Evolutionary conservation across 1,140 invertebrate genomes (phyloP).

Genomic region (Aphidius ervi): DNA sequence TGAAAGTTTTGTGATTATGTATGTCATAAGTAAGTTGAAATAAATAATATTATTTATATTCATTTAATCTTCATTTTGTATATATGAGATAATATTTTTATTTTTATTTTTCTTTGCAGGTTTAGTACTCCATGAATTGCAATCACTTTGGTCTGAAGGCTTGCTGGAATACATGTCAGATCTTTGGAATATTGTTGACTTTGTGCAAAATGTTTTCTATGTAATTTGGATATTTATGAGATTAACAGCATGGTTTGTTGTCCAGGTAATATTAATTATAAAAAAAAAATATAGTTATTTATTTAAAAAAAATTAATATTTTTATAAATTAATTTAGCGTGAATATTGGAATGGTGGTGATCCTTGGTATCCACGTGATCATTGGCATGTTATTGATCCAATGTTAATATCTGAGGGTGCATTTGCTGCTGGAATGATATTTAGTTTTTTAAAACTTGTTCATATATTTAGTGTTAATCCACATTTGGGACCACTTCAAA

Average conservation of each 20-base stretch:
- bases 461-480: slow-evolving; percentile 96
- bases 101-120: slow-evolving; percentile 55
- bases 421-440: slow-evolving; percentile 93
- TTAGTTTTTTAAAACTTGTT: slow-evolving; percentile 87
- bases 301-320: slow-evolving; percentile 22
- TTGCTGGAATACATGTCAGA: slow-evolving; percentile 86
- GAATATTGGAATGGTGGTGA: slow-evolving; percentile 69
- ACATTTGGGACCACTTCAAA: slow-evolving; percentile 84
- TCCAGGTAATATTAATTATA: slow-evolving; percentile 58
- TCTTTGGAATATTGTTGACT: slow-evolving; percentile 96
- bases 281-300: neutral
- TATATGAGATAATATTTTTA: neutral
- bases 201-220: slow-evolving; percentile 91
- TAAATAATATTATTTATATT: neutral
- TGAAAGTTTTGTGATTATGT: slow-evolving; percentile 76
- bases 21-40: slow-evolving; percentile 69
- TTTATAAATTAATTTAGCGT: slow-evolving; percentile 50
- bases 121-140: slow-evolving; percentile 85
- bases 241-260: slow-evolving; percentile 68
- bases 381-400: slow-evolving; percentile 91
- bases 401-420: slow-evolving; percentile 91
- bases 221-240: slow-evolving; percentile 85
- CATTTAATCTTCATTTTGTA: neutral
- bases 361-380: slow-evolving; percentile 77
- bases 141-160: slow-evolving; percentile 81